phyloP scores from a whole-genome alignment of 2,888 invertebrate species.

The Apodemia zela region DNA sequence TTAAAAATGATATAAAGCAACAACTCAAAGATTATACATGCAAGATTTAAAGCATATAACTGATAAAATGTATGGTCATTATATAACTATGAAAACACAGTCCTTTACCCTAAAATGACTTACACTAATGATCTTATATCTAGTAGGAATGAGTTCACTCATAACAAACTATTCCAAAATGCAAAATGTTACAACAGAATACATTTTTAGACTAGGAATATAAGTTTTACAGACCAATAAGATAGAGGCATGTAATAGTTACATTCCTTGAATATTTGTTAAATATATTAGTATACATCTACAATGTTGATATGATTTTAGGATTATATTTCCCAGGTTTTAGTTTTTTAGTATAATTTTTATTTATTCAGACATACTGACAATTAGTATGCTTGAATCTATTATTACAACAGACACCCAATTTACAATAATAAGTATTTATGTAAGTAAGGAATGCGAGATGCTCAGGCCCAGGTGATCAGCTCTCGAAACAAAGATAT shows the following conservation, averaged over 20 bases:
- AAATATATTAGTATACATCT: too few relatives aligned
- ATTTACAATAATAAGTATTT: too few relatives aligned
- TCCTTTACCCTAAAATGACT: slow-evolving; percentile 26
- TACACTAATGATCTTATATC: slow-evolving; percentile 40
- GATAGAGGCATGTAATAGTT: neutral
- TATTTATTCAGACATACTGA: too few relatives aligned
- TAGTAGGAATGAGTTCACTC: slow-evolving; percentile 53
- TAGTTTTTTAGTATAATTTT: too few relatives aligned
- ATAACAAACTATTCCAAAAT: slow-evolving; percentile 38
- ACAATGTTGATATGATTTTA: too few relatives aligned
- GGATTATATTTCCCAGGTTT: too few relatives aligned
- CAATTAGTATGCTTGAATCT: too few relatives aligned
- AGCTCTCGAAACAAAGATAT: too few relatives aligned
- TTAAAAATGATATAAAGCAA: slow-evolving; percentile 17
- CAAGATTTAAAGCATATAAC: slow-evolving; percentile 10
- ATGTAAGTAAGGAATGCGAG: too few relatives aligned
- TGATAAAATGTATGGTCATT: slow-evolving; percentile 7
- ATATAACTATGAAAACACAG: slow-evolving; percentile 9
- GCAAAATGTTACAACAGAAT: neutral
- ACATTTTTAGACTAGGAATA: neutral
- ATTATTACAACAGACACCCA: too few relatives aligned
- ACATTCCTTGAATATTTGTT: neutral
- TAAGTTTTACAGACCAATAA: neutral
- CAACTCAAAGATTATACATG: slow-evolving; percentile 5
- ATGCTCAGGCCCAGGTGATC: too few relatives aligned